A percentile compares a stretch with the other conserved stretches of the same genome.
Evolutionary conservation across 2,888 invertebrate species (phyloP).

Genomic region (Deladenus siricidicola): DNA sequence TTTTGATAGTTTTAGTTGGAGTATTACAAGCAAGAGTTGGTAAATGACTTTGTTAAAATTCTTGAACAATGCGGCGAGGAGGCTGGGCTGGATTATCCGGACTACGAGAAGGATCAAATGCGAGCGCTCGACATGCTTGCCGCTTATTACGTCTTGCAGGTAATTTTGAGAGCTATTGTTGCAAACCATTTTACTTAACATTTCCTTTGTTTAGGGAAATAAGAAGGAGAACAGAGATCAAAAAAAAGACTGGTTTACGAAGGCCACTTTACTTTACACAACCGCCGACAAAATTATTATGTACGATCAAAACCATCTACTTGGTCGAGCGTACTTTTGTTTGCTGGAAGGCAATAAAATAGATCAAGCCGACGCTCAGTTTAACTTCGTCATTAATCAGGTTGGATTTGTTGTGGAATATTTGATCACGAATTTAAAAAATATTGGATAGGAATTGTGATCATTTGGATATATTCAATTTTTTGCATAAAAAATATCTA

Average conservation of each 20-base stretch:
- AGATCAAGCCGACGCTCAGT: constrained; percentile 99
- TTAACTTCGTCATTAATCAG: constrained; percentile 87
- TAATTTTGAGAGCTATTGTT: constrained; percentile 4
- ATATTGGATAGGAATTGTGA: too few relatives aligned
- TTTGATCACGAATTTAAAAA: too few relatives aligned
- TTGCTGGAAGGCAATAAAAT: constrained; percentile 79
- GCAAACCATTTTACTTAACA: neutral
- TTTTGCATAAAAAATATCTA: neutral
- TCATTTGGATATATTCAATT: too few relatives aligned
- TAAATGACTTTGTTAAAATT: constrained; percentile 85
- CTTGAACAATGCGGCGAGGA: constrained; percentile 78
- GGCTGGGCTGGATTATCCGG: constrained; percentile 70
- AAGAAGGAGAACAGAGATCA: constrained; percentile 90
- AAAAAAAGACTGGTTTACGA: constrained; percentile 77
- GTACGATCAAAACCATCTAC: constrained; percentile 97
- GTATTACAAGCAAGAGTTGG: constrained; percentile 86
- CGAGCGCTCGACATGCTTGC: constrained; percentile 92
- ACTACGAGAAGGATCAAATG: constrained; percentile 95
- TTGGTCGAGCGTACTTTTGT: constrained; percentile 95
- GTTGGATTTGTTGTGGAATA: too few relatives aligned
- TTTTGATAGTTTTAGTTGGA: constrained; percentile 66
- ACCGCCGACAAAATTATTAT: constrained; percentile 98
- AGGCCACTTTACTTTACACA: constrained; percentile 90
- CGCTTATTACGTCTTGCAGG: constrained; percentile 82
- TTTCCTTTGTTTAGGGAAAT: constrained; percentile 65